Conservation (phyloP, 2,888 invertebrate genomes). For the Nineta flava region DNA sequence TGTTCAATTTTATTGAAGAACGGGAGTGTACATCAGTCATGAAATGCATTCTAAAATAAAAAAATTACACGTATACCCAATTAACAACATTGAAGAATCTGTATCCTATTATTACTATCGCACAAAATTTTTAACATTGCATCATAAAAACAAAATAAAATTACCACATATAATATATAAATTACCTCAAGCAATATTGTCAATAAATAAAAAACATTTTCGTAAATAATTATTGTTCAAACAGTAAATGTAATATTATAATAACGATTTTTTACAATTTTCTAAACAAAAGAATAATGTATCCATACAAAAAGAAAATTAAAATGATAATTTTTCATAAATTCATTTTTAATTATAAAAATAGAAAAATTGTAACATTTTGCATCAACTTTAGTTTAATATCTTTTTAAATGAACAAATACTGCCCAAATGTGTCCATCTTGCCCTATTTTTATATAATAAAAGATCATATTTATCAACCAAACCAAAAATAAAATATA, state of each 20-base stretch:
- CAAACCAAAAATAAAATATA: no score
- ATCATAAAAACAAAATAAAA: no score
- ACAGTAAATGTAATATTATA: background rate
- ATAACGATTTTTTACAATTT: background rate
- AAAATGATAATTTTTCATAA: background rate
- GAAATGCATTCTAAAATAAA: no score
- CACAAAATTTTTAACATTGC: no score
- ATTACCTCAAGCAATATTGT: background rate
- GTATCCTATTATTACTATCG: no score
- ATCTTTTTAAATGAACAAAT: background rate
- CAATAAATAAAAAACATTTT: background rate
- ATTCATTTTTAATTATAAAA: background rate
- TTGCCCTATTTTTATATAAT: background rate
- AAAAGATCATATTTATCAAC: no score
- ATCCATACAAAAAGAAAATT: background rate
- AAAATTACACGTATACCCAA: no score
- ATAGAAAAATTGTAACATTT: background rate
- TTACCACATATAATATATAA: background rate
- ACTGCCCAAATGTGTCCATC: background rate
- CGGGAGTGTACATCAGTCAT: no score
- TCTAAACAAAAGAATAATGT: background rate
- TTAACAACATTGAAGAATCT: no score
- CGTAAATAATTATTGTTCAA: background rate
- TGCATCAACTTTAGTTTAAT: background rate
- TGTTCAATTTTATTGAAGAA: no score